Base-by-base conservation (phyloP, 1,140 invertebrate species). In the Cardiocondyla obscurior region DNA sequence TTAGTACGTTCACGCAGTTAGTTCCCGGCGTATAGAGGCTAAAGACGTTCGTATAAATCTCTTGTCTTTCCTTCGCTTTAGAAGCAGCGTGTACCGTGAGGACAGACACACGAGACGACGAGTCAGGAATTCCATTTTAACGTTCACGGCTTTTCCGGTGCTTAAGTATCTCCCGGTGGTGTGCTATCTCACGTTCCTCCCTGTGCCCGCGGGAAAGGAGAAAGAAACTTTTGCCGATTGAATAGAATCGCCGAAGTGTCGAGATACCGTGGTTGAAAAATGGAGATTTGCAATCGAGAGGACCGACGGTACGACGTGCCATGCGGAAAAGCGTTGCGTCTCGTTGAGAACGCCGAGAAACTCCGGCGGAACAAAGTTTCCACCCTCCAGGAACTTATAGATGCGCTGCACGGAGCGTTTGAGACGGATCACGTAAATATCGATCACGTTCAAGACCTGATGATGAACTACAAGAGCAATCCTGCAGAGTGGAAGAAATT, bases 401-500 rank as follows among this genome's bases (percentile, higher is more conserved):
- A 94, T 1, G 95, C 96, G 77, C 92, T 99, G 30, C 95, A 97
- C 90, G 93, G 94, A 53, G 96, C 97, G 79, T 99, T 99, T 91
- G 94, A 96, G 10, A 94, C 95, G 14, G 96, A 98, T 90, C 93
- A 95, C 67, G 97, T 99, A 0, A 97, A 99, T 91, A 96, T 99
- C 28, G 98, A 99, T 76, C 95, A 97, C 85, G 98, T 99, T 2
- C 95, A 97, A 86, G 95, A 96, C 58, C 90, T 99, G 22, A 98
- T 99, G 96, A 91, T 95, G 0, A 95, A 96, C 0, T 99, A 99
- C 93, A 97, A 97, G 91, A 98, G 97, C 28, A 98, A 99, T 90
- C 96, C 96, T 0, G 94, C 95, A 8, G 98, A 99, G 60, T 99
- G 99, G 99, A 97, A 96, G 90, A 98, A 98, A 92, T 99, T 96